These are phyloP conservation scores for Artibeus lituratus DNA, from an alignment of 2,797 vertebrate genomes.

Conservation along the genomic window DNA sequence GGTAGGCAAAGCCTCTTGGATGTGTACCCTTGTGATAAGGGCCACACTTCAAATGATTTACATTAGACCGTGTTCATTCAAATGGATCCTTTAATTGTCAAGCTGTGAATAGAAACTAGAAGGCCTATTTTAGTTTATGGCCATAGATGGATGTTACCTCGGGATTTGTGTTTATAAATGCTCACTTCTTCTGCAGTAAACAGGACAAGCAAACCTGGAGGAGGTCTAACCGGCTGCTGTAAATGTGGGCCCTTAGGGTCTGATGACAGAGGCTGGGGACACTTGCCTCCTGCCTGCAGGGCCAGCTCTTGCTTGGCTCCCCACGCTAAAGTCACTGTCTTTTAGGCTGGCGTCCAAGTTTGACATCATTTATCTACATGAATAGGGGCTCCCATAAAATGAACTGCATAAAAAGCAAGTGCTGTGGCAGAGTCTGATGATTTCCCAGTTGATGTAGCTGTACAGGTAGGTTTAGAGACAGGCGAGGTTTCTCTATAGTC, in stretches of 20 bases:
- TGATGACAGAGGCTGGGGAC: constrained; percentile 38
- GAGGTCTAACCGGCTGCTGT: constrained; percentile 50
- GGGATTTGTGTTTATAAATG: constrained; percentile 35
- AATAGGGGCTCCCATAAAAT: constrained; percentile 47
- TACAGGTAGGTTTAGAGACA: background rate
- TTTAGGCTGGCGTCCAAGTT: constrained; percentile 1
- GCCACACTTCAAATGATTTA: constrained; percentile 48
- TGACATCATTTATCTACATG: constrained; percentile 38
- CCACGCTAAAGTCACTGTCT: background rate
- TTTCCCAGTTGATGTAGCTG: background rate
- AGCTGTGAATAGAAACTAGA: background rate
- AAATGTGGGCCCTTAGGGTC: background rate
- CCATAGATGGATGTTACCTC: background rate
- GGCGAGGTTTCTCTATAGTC: background rate
- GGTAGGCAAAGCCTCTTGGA: background rate
- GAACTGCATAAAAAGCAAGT: constrained; percentile 35
- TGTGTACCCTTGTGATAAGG: constrained; percentile 21
- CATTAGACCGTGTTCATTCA: constrained; percentile 9
- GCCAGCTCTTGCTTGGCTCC: constrained; percentile 52
- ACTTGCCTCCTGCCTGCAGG: background rate
- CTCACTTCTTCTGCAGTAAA: constrained; percentile 18
- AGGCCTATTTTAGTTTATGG: constrained; percentile 31
- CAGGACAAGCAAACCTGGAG: constrained; percentile 17
- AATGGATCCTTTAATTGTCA: constrained; percentile 31
- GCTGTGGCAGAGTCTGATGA: background rate